These are phyloP conservation scores for Eublepharis macularius DNA, from an alignment of 2,113 vertebrate species.

Conservation along the genomic window DNA sequence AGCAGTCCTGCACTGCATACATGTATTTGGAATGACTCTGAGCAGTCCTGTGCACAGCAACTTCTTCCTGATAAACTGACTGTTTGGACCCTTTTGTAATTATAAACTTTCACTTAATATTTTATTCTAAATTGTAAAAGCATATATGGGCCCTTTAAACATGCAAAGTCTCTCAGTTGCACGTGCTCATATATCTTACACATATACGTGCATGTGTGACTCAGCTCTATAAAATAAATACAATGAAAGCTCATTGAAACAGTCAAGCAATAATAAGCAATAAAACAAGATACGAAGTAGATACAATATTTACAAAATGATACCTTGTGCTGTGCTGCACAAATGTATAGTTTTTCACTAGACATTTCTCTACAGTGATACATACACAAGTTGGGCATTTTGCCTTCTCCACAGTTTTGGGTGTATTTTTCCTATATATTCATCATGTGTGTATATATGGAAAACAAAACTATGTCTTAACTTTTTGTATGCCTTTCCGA, in stretches of 20 bases:
- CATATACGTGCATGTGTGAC: not conserved
- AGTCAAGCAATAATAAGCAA: not conserved
- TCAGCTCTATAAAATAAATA: not conserved
- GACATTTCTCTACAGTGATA: too few species aligned
- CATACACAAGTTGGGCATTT: too few species aligned
- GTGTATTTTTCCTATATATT: too few species aligned
- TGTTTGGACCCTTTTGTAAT: not conserved
- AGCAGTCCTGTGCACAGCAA: not conserved
- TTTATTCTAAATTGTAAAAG: too few species aligned
- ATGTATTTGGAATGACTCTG: not conserved
- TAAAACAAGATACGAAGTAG: not conserved
- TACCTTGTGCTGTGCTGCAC: too few species aligned
- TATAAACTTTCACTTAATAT: too few species aligned
- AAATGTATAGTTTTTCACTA: too few species aligned
- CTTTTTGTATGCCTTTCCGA: not conserved
- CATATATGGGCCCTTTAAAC: too few species aligned
- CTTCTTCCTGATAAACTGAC: not conserved
- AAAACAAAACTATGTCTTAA: not conserved
- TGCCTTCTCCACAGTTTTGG: too few species aligned
- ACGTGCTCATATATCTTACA: not conserved
- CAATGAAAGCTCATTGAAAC: not conserved
- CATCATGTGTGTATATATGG: too few species aligned
- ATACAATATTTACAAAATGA: not conserved
- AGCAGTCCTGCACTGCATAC: conserved; percentile 31
- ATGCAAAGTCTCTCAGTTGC: too few species aligned